phyloP scores from a whole-genome alignment of 2,113 vertebrate species.

The Probosciger aterrimus region DNA sequence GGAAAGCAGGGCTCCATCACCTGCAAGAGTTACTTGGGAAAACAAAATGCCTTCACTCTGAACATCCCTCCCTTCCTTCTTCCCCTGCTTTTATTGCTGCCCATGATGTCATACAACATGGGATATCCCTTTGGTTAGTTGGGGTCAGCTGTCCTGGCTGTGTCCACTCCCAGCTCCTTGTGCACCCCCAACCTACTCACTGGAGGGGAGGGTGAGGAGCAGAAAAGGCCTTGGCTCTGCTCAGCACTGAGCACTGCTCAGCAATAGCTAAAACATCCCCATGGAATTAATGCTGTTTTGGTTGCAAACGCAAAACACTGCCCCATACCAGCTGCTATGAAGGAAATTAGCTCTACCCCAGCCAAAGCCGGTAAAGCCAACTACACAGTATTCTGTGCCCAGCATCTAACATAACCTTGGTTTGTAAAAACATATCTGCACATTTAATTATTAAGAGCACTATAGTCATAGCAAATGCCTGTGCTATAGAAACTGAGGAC shows the following conservation, averaged over 20 bases:
- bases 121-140: not conserved
- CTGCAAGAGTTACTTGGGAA: not conserved
- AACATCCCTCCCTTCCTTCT: not conserved
- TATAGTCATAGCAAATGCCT: not conserved
- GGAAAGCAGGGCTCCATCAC: not conserved
- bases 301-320: not conserved
- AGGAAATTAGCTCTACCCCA: not conserved
- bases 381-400: not conserved
- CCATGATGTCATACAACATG: rapidly evolving
- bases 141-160: not conserved
- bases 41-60: not conserved
- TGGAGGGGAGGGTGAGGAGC: rapidly evolving
- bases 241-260: not conserved
- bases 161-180: not conserved
- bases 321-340: not conserved
- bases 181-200: rapidly evolving
- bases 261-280: not conserved
- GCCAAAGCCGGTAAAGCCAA: not conserved
- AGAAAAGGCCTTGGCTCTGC: not conserved
- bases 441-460: not conserved
- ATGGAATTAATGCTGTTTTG: not conserved
- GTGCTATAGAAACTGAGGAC: not conserved
- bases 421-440: not conserved
- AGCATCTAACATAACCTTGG: not conserved
- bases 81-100: not conserved